Conservation (phyloP, 2,888 invertebrate genomes). For the Melanotus villosus region DNA sequence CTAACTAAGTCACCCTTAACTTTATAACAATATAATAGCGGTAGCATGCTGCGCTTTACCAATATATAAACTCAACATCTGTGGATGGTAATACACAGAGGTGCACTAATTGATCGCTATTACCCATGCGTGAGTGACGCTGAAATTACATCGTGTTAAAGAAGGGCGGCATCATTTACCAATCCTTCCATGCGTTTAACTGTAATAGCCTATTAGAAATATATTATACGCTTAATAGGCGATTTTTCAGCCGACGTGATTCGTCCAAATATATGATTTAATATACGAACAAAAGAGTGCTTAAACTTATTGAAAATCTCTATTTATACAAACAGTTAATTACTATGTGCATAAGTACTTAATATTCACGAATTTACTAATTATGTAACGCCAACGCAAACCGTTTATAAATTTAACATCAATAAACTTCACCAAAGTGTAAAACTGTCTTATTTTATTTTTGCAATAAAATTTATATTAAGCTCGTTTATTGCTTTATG, state of each 20-base stretch:
- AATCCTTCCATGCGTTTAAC: conserved; percentile 53
- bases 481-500: too few species aligned
- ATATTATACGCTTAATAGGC: conserved; percentile 49
- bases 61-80: conserved; percentile 44
- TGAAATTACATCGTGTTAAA: conserved; percentile 52
- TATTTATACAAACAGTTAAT: not conserved
- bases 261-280: too few species aligned
- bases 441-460: too few species aligned
- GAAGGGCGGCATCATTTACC: conserved; percentile 51
- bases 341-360: too few species aligned
- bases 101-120: conserved; percentile 45
- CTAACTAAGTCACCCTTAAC: conserved; percentile 49
- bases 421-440: too few species aligned
- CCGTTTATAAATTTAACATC: too few species aligned
- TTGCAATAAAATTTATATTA: too few species aligned
- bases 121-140: conserved; percentile 50
- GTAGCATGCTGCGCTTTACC: conserved; percentile 47
- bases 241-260: conserved; percentile 40
- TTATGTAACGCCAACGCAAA: too few species aligned
- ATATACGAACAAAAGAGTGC: not conserved
- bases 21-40: conserved; percentile 49
- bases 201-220: conserved; percentile 53
- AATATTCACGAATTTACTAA: too few species aligned
- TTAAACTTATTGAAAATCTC: too few species aligned
- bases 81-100: conserved; percentile 29